phyloP scores from a whole-genome alignment of 2,113 vertebrate genomes.

The Mus spicilegus region DNA sequence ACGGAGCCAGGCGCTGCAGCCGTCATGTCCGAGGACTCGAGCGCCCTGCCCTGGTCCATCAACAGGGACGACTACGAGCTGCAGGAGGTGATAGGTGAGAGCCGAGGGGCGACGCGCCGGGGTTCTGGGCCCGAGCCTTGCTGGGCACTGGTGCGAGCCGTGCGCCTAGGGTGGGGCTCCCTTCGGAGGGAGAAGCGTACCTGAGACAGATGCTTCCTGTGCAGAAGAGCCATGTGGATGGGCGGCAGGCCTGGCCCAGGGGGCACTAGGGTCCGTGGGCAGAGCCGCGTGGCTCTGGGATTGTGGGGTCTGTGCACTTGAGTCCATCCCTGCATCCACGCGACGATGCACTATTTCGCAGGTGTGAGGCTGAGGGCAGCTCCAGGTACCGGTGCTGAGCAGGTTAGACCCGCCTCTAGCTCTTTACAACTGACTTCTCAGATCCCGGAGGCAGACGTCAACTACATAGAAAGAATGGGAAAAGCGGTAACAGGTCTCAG shows the following conservation, averaged over 20 bases:
- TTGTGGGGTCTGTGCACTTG: neutral
- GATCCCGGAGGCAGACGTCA: neutral
- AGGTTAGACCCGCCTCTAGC: neutral
- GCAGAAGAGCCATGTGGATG: neutral
- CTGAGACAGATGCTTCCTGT: neutral
- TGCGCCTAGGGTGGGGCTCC: neutral
- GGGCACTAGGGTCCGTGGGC: neutral
- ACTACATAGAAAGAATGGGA: neutral
- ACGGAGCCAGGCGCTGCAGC: slow-evolving; percentile 64
- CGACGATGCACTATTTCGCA: neutral
- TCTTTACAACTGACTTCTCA: neutral
- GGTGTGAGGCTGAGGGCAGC: neutral
- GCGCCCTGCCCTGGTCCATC: slow-evolving; percentile 96
- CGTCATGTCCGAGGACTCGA: slow-evolving; percentile 96
- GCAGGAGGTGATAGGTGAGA: slow-evolving; percentile 97
- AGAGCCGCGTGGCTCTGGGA: neutral
- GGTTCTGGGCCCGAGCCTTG: neutral
- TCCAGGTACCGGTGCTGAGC: neutral
- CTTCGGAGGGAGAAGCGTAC: neutral
- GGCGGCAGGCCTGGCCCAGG: neutral
- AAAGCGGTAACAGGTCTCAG: neutral
- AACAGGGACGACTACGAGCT: slow-evolving; percentile 97
- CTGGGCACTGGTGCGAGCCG: neutral
- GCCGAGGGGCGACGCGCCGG: neutral
- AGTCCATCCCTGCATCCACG: neutral